phyloP scores from a whole-genome alignment of 2,888 invertebrate species.

The Tiliacea citrago region DNA sequence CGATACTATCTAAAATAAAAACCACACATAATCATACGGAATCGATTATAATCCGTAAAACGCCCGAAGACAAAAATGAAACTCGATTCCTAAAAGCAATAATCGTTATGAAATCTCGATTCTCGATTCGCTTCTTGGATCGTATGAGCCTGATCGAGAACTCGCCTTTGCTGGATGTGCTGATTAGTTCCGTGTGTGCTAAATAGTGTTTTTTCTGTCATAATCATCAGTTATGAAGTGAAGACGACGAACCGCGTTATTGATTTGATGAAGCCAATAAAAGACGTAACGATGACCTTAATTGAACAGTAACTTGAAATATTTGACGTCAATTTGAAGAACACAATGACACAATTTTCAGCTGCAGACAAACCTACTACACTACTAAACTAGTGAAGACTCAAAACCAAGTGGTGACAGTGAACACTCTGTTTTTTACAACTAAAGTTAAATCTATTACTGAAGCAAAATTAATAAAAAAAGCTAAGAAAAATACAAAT shows the following conservation, averaged over 20 bases:
- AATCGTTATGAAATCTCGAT: conserved; percentile 66
- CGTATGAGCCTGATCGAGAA: conserved; percentile 56
- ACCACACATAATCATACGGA: conserved; percentile 63
- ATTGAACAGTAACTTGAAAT: conserved; percentile 3
- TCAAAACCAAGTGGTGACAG: not conserved
- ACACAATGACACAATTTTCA: not conserved
- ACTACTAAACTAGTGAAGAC: not conserved
- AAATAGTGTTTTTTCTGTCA: conserved; percentile 28
- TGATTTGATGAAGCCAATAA: conserved; percentile 2
- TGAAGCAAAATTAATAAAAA: conserved; percentile 7
- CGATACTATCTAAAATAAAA: conserved; percentile 66
- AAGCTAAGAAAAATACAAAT: conserved; percentile 6
- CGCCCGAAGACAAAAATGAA: conserved; percentile 66
- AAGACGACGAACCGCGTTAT: not conserved
- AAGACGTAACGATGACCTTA: not conserved
- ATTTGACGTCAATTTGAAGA: not conserved
- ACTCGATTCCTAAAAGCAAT: conserved; percentile 65
- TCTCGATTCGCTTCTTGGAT: conserved; percentile 56
- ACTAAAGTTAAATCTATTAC: not conserved
- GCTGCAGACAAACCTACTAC: too few relatives aligned
- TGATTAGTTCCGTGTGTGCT: conserved; percentile 62
- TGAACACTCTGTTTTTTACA: not conserved
- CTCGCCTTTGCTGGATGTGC: conserved; percentile 26
- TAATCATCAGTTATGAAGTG: not conserved
- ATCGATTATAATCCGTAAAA: conserved; percentile 65